Base-by-base conservation (phyloP, 2,888 invertebrate genomes). In the Scaptomyza flava region DNA sequence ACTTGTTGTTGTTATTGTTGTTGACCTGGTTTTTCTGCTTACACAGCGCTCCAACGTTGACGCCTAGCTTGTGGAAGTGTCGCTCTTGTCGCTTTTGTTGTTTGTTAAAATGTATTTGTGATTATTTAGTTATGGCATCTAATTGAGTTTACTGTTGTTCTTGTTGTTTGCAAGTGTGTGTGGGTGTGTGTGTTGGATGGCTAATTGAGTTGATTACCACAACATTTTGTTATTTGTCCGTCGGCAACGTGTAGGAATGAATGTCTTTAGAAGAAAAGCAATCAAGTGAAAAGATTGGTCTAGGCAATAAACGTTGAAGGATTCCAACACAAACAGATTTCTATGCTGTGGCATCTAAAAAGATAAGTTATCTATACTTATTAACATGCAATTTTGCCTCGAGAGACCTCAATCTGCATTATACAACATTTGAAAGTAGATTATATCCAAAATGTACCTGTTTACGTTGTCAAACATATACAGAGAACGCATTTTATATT, bases 51-150 rank as follows among this genome's bases (percentile, higher is more conserved):
- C 43, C 54, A 48, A 45, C 51, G 51, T 60, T 56, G 64, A 59
- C 67, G 76, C 61, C 68, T 66, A 57, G 73, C 47, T 58, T 54
- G 65, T 45, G 56, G 51, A 68, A 78, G 83, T 76, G 72, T 76
- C 68, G 73, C 66, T 66, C 57, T 62, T 77, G 73, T 67, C 70
- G 73, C 64, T 67, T 61, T 61, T 54, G 67, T 78, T 80, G 82
- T 79, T 77, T 83, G 81, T 43, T 77, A 71, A 79, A 86, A 84
- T 81, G 84, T 84, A 87, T 86, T 83, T 86, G 87, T 84, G 87
- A 84, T 84, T 86, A 84, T 84, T 84, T 81, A 84, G 87, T 84
- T 84, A 84, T 84, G 84, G 72, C 81, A 76, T 81, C 87, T 86
- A 84, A 84, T 84, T 84, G 87, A 84, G 87, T 84, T 84, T 83